Percentiles rank a stretch among this genome's conserved stretches.
These are phyloP conservation scores for Silvanus unidentatus DNA, from an alignment of 2,888 invertebrate species.

Conservation along the genomic window DNA sequence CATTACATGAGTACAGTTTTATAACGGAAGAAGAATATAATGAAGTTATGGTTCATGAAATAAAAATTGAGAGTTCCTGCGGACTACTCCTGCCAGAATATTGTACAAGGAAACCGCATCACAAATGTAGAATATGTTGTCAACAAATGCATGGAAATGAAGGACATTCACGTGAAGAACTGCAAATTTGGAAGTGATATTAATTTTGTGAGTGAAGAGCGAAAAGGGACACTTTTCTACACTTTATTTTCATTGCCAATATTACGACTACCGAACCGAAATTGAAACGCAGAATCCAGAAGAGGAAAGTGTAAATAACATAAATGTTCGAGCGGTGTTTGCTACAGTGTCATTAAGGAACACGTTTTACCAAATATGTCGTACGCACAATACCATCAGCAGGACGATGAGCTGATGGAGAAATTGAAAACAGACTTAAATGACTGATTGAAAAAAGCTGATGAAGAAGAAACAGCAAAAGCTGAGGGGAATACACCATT, in stretches of 20 bases:
- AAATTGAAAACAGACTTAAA: slow-evolving; percentile 9
- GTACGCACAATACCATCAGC: slow-evolving; percentile 3
- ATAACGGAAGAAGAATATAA: too few species aligned
- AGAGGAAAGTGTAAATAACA: too few species aligned
- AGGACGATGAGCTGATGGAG: slow-evolving; percentile 6
- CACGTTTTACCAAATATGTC: slow-evolving; percentile 14
- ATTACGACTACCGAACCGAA: too few species aligned
- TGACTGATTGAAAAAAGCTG: slow-evolving; percentile 12
- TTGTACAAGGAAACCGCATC: slow-evolving; percentile 10
- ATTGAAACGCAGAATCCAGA: too few species aligned
- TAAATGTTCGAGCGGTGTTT: slow-evolving; percentile 9
- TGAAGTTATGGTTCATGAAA: neutral
- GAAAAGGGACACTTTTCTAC: too few species aligned
- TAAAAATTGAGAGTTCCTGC: slow-evolving; percentile 2
- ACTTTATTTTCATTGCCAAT: too few species aligned
- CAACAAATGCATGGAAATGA: slow-evolving; percentile 4
- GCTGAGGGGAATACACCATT: slow-evolving; percentile 11
- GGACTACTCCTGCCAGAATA: neutral
- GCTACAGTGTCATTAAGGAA: slow-evolving; percentile 7
- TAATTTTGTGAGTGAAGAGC: too few species aligned
- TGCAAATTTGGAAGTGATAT: slow-evolving; percentile 4
- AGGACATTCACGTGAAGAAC: slow-evolving; percentile 9
- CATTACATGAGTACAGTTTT: too few species aligned
- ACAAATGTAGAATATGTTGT: slow-evolving; percentile 12
- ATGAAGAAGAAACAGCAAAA: slow-evolving; percentile 10